These are phyloP conservation scores for Drosophila paulistorum DNA, from an alignment of 1,140 invertebrate species.

Conservation along the genomic window DNA sequence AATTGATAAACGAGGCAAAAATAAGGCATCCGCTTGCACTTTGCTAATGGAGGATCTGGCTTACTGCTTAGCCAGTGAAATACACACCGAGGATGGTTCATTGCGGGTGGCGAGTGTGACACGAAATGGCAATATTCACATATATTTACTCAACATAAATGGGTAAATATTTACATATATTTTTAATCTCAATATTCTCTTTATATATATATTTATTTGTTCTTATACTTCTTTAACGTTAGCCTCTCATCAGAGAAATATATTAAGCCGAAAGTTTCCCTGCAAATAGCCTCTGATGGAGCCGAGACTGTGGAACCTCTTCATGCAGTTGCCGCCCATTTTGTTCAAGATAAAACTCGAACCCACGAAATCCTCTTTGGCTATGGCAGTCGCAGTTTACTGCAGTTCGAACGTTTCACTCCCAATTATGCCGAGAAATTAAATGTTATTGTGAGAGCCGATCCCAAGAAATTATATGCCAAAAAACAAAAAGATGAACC, in stretches of 20 bases:
- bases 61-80: slow-evolving; percentile 84
- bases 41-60: slow-evolving; percentile 88
- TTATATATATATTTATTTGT: background rate
- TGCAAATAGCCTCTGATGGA: slow-evolving; percentile 87
- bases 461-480: slow-evolving; percentile 82
- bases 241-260: slow-evolving; percentile 87
- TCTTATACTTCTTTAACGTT: slow-evolving; percentile 1
- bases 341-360: slow-evolving; percentile 83
- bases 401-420: slow-evolving; percentile 88
- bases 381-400: slow-evolving; percentile 84
- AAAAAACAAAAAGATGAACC: slow-evolving; percentile 76
- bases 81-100: slow-evolving; percentile 82
- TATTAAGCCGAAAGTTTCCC: slow-evolving; percentile 88
- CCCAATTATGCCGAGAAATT: slow-evolving; percentile 85
- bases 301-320: slow-evolving; percentile 84
- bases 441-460: slow-evolving; percentile 85
- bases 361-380: slow-evolving; percentile 84
- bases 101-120: slow-evolving; percentile 87
- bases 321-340: slow-evolving; percentile 84
- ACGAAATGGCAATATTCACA: slow-evolving; percentile 89
- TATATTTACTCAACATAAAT: slow-evolving; percentile 90
- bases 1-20: slow-evolving; percentile 61
- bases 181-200: background rate
- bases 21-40: slow-evolving; percentile 83
- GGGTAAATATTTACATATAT: slow-evolving; percentile 83